These are phyloP conservation scores for Hipparchia sbordonii DNA, from an alignment of 2,888 invertebrate species.

Conservation along the genomic window DNA sequence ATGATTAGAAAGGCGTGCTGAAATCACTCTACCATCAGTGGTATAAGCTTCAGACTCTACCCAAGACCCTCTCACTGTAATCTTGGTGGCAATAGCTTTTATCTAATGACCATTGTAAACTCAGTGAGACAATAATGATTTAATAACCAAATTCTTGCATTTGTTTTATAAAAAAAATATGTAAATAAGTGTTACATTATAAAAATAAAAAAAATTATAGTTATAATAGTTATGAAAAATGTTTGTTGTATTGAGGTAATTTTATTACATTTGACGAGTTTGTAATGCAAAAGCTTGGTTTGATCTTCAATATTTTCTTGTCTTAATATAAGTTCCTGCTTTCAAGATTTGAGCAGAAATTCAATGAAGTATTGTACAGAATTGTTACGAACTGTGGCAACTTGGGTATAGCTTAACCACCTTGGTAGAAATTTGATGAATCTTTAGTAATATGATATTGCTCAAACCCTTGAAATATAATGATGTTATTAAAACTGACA, in stretches of 20 bases:
- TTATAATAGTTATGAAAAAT: background rate
- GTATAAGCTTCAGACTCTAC: slow-evolving; percentile 56
- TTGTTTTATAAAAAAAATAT: slow-evolving; percentile 11
- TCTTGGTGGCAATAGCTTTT: slow-evolving; percentile 61
- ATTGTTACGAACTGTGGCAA: slow-evolving; percentile 53
- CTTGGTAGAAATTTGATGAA: slow-evolving; percentile 61
- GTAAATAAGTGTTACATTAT: too few relatives aligned
- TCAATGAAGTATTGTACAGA: slow-evolving; percentile 46
- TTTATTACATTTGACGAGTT: slow-evolving; percentile 7
- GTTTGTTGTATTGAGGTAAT: background rate
- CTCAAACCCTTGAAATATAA: slow-evolving; percentile 28
- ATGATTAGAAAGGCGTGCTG: slow-evolving; percentile 74
- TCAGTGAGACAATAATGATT: slow-evolving; percentile 59
- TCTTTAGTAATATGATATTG: slow-evolving; percentile 76
- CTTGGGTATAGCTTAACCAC: slow-evolving; percentile 60
- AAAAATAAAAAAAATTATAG: too few relatives aligned
- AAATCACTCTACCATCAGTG: slow-evolving; percentile 53
- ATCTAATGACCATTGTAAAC: slow-evolving; percentile 66
- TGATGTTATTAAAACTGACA: background rate
- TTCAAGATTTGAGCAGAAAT: slow-evolving; percentile 45
- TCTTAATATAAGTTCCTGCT: slow-evolving; percentile 39
- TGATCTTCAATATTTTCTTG: slow-evolving; percentile 27
- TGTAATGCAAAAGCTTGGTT: slow-evolving; percentile 53
- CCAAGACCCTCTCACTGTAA: slow-evolving; percentile 66
- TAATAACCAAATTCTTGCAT: slow-evolving; percentile 54